Evolutionary conservation across 2,888 invertebrate genomes (phyloP), one percentile per base, ranked within the genome.

Genomic region (Diaphora mendica): DNA sequence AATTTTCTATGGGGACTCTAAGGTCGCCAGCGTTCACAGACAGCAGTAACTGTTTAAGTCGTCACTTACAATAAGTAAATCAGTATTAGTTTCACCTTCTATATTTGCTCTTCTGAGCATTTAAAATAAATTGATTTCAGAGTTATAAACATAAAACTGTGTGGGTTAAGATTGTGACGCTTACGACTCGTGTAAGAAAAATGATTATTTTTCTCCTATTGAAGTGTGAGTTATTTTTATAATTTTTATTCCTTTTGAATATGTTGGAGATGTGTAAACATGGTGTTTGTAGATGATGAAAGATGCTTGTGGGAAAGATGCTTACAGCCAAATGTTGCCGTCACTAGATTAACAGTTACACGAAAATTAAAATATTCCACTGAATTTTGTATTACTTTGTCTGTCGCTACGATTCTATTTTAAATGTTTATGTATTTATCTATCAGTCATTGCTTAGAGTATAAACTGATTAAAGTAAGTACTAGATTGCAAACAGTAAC

Each of bases 91-190:
- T 66, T 42, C 42, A 39, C 59, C 30, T 35, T 15, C 3, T 51
- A 67, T 55, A 44, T 51, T 62, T 70, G 69, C 59, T 20, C 8
- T 67, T 67, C 59, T 30, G 44, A 66, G 26, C 59, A 70, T 70
- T 66, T 55, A 73, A 73, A 73, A 62, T 70, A 70, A 73, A 73
- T 70, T 66, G 73, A 70, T 62, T 73, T 66, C 26, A 26, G 7
- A 23, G 44, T 66, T 65, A 70, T 73, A 73, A 70, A 62, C n/a
- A 66, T 70, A 70, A 69, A 68, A 70, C 5, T 55, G 33, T 11
- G 17, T 30, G 1, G 20, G 59, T 35, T 66, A 26, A 26, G 42
- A 39, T 70, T 66, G 33, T 55, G 51, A 48, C 17, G 51, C 23
- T 51, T 51, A 51, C 51, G 51, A 51, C 51, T 70, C 35, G 35